These are phyloP conservation scores for Nomia melanderi DNA, from an alignment of 1,140 invertebrate genomes.

Conservation along the genomic window DNA sequence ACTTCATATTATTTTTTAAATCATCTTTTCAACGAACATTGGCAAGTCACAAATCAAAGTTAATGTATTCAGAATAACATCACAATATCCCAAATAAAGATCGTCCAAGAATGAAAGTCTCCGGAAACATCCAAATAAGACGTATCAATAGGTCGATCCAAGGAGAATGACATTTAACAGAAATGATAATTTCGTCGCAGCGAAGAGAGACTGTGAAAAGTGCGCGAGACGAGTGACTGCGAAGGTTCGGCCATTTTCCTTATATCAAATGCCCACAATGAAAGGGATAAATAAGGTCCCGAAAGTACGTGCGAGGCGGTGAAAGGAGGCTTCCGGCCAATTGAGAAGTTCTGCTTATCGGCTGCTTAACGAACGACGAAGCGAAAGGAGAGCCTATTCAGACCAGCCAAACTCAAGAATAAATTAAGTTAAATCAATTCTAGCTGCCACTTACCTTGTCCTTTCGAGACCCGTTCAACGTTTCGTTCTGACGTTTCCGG, in stretches of 20 bases:
- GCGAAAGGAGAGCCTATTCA: conserved; percentile 57
- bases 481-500: conserved; percentile 1
- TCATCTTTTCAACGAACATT: too few relatives aligned
- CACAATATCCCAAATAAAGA: background rate
- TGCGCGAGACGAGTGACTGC: background rate
- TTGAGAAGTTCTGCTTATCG: conserved; percentile 58
- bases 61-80: background rate
- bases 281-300: conserved; percentile 59
- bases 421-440: conserved; percentile 67
- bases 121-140: background rate
- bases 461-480: conserved; percentile 18
- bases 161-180: background rate
- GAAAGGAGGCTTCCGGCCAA: conserved; percentile 53
- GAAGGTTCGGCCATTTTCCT: conserved; percentile 24
- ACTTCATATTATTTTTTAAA: too few relatives aligned
- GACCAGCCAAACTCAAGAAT: conserved; percentile 53
- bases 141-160: background rate
- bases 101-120: background rate
- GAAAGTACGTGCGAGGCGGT: conserved; percentile 38
- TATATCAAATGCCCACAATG: conserved; percentile 50
- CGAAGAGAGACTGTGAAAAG: background rate
- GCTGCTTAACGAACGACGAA: conserved; percentile 58
- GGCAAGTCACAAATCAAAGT: background rate
- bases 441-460: conserved; percentile 8
- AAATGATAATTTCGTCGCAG: conserved; percentile 14